phyloP scores from a whole-genome alignment of 2,888 invertebrate genomes.

The Corythucha ciliata region DNA sequence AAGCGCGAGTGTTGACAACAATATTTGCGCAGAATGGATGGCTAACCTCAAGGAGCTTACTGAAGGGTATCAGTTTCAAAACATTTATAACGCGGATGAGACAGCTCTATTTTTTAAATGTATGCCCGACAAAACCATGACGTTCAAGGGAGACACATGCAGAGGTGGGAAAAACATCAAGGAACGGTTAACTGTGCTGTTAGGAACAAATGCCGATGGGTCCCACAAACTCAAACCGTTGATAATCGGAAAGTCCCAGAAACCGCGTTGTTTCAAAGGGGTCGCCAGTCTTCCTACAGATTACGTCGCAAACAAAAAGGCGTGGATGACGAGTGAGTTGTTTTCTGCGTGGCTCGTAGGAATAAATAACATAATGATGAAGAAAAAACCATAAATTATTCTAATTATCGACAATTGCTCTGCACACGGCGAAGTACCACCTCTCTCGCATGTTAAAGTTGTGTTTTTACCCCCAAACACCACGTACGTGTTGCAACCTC shows the following conservation, averaged over 20 bases:
- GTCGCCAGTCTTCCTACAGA: conserved; percentile 17
- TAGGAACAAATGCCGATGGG: neutral
- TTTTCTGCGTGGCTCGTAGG: conserved; percentile 17
- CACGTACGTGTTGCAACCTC: no score
- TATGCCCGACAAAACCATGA: neutral
- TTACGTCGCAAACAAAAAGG: conserved; percentile 20
- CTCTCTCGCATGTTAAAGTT: conserved; percentile 17
- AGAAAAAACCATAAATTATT: conserved; percentile 10
- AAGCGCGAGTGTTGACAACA: no score
- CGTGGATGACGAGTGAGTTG: conserved; percentile 24
- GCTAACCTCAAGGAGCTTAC: no score
- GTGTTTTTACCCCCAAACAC: conserved; percentile 20
- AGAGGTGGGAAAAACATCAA: neutral
- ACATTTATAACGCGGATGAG: neutral
- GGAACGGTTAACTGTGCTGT: conserved; percentile 1
- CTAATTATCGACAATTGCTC: conserved; percentile 22
- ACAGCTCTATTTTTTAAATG: conserved; percentile 2
- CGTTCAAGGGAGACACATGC: neutral
- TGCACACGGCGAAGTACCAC: conserved; percentile 16
- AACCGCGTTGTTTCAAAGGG: conserved; percentile 17
- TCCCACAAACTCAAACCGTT: neutral
- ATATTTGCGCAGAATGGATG: no score
- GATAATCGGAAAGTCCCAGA: neutral
- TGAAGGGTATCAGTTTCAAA: neutral
- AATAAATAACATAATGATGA: neutral